Base-by-base conservation (phyloP, 1,140 invertebrate genomes). In the Muscidifurax raptorellus region DNA sequence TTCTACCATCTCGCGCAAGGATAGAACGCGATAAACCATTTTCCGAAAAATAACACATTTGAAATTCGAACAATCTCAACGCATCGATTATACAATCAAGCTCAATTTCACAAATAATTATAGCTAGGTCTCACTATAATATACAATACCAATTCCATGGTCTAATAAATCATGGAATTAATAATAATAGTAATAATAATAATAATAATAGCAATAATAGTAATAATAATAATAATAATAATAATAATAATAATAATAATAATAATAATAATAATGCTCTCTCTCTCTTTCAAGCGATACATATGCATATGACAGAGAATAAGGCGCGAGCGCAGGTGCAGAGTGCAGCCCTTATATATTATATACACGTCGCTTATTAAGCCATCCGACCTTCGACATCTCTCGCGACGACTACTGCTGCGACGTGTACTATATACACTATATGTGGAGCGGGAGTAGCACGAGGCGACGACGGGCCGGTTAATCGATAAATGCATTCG, bases 401-500 rank as follows among this genome's bases (percentile, higher is more conserved):
- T 47, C 44, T 59, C 52, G 52, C 18, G 52, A 47, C 44, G 44
- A 59, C 52, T 59, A 18, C 52, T 59, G 52, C 52, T 59, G 22
- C 22, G 44, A 59, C 52, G 9, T 59, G 18, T 59, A 67, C 25
- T 47, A 18, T 47, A 72, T 30, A 59, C 22, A n/a, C 6, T 59
- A 18, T 59, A n/a, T 59, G 52, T 59, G 52, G 22, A 59, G 52
- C 52, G 52, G n/a, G 52, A 59, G 52, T 59, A 59, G 66, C 66
- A 59, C 27, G 18, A 64, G 59, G 15, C 36, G 67, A 40, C 69
- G 52, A 36, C 13, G n/a, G 74, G 52, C 27, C 30, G 32, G 74
- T 76, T 59, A 74, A 84, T 84, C 82, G 47, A 84, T 84, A 79
- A 79, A 74, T 59, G 64, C 76, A 74, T 78, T 84, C 67, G 64